Base-by-base conservation (phyloP, 2,113 vertebrate genomes). In the Micromys minutus region DNA sequence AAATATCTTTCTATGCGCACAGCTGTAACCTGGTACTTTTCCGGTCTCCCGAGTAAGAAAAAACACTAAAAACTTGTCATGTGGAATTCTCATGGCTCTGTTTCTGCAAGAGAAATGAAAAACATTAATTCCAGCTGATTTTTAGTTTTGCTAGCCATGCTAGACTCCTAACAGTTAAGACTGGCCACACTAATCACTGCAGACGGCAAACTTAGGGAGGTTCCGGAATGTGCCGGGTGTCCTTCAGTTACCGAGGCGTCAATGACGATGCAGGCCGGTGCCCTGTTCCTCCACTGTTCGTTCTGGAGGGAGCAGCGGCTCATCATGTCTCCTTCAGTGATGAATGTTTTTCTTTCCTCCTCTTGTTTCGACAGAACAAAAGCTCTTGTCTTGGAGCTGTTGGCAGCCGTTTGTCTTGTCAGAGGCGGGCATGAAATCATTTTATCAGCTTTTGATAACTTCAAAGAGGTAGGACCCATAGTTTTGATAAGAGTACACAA, bases 361-460 rank as follows among this genome's bases (percentile, higher is more conserved):
- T 95, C 87, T 97, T 88, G 57, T 93, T 97, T 94, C 95, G 15
- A 22, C 98, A 99, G 99, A 98, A 99, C 99, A 3, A 99, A 99
- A 98, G 99, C 99, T 5, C 98, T 99, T 83, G 99, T 99, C 52
- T 95, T 99, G 94, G 99, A 99, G 71, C 97, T 99, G 4, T 83
- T 99, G 96, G 99, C 99, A 0, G 99, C 99, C 0, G 99, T 99
- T 50, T 99, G 99, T 98, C 98, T 99, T 21, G 99, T 99, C 94
- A 98, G 99, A 98, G 99, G 99, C 90, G 99, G 99, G 63, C 99
- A 99, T 39, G 99, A 99, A 96, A 99, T 99, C 98, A 99, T 99
- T 96, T 97, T 99, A 50, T 98, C 99, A 0, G 99, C 99, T 0
- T 99, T 99, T 0, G 99, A 99, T 97, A 99, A 99, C 99, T 99